Evolutionary conservation across 1,140 invertebrate genomes (phyloP).

Genomic region (Drosophila guanche): DNA sequence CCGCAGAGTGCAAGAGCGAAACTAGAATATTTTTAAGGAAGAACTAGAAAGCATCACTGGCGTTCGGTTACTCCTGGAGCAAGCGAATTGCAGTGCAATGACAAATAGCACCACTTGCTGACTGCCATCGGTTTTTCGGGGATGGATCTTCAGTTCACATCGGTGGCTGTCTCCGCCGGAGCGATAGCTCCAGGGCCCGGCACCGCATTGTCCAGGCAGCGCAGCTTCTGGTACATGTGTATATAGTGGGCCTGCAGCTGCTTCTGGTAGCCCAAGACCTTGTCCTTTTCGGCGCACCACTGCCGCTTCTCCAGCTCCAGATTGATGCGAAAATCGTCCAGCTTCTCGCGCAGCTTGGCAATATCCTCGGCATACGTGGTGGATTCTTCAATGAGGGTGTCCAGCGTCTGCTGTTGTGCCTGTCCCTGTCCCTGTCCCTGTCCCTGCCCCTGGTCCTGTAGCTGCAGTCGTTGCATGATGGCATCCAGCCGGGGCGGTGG

Average conservation of each 20-base stretch:
- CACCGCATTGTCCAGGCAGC: conserved; percentile 63
- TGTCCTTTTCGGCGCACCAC: conserved; percentile 79
- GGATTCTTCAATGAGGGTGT: conserved; percentile 77
- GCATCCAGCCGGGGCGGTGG: conserved; percentile 43
- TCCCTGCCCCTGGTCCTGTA: conserved; percentile 9
- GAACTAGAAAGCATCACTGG: too few relatives aligned
- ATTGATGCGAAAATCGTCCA: conserved; percentile 75
- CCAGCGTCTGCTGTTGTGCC: conserved; percentile 59
- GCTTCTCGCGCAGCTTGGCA: conserved; percentile 71
- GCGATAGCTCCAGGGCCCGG: neutral
- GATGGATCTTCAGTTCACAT: conserved; percentile 22
- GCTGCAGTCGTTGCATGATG: conserved; percentile 56
- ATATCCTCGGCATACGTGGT: conserved; percentile 79
- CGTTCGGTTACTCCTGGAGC: too few relatives aligned
- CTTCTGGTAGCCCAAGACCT: conserved; percentile 76
- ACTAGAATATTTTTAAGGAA: too few relatives aligned
- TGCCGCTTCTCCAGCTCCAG: conserved; percentile 80
- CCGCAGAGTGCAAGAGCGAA: too few relatives aligned
- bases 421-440: conserved; percentile 22
- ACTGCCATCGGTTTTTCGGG: neutral
- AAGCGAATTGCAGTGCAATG: too few relatives aligned
- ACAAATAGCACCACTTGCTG: conserved; percentile 5
- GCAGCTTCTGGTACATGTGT: conserved; percentile 81
- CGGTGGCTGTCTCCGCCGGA: conserved; percentile 3
- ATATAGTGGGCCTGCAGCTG: conserved; percentile 81